A percentile compares a stretch with the other conserved stretches of the same genome.
Conservation (phyloP, 2,888 invertebrate species). For the Cremastobaeus sp. region DNA sequence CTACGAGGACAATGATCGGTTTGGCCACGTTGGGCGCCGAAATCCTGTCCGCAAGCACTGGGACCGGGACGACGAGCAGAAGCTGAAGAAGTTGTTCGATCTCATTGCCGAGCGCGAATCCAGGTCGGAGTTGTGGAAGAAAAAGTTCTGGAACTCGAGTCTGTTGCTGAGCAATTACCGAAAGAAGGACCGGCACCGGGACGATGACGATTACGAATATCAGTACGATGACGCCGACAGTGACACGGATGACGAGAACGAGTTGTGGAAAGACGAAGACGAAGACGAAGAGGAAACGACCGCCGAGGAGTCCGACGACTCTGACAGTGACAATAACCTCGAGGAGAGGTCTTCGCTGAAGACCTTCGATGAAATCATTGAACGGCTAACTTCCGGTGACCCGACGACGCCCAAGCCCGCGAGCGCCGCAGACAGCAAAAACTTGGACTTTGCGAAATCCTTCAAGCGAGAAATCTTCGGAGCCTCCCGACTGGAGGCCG, state of each 20-base stretch:
- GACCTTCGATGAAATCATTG: constrained; percentile 75
- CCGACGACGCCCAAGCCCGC: constrained; percentile 62
- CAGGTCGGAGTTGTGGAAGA: constrained; percentile 36
- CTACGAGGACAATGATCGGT: constrained; percentile 30
- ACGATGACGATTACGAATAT: constrained; percentile 35
- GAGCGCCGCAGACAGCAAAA: constrained; percentile 65
- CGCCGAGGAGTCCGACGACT: constrained; percentile 38
- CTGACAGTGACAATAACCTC: constrained; percentile 63
- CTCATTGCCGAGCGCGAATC: constrained; percentile 30
- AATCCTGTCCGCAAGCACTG: constrained; percentile 16
- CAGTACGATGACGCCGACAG: constrained; percentile 43
- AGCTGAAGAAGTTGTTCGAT: constrained; percentile 34
- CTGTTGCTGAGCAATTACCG: constrained; percentile 6
- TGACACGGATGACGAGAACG: constrained; percentile 42
- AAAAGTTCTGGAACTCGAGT: constrained; percentile 39
- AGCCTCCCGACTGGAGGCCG: constrained; percentile 64
- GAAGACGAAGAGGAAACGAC: constrained; percentile 49
- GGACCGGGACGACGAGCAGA: constrained; percentile 28
- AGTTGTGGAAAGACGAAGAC: constrained; percentile 51
- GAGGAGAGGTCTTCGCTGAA: constrained; percentile 66
- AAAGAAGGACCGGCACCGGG: constrained; percentile 27
- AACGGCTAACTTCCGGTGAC: constrained; percentile 66
- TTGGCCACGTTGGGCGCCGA: background rate
- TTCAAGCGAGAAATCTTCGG: constrained; percentile 68
- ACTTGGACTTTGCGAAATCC: constrained; percentile 66